Evolutionary conservation across 2,888 invertebrate species (phyloP).

Genomic region (Lasioglossum oenotherae): DNA sequence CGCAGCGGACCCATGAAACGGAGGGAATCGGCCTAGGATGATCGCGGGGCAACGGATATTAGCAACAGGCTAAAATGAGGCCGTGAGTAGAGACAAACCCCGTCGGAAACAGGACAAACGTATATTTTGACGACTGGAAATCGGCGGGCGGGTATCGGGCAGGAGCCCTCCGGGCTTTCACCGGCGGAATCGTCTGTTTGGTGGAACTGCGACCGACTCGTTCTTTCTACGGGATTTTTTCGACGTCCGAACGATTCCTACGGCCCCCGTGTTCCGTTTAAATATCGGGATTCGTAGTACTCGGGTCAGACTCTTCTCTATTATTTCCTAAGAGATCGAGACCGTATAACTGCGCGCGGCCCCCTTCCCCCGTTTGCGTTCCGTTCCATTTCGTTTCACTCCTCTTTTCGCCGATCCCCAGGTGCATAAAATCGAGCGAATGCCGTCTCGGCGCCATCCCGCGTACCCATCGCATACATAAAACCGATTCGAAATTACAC

Average conservation of each 20-base stretch:
- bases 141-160: slow-evolving; percentile 75
- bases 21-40: neutral
- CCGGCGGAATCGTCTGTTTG: slow-evolving; percentile 4
- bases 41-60: slow-evolving; percentile 62
- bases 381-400: slow-evolving; percentile 61
- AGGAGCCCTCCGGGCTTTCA: slow-evolving; percentile 52
- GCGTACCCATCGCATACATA: slow-evolving; percentile 36
- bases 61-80: slow-evolving; percentile 61
- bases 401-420: slow-evolving; percentile 51
- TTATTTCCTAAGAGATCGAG: slow-evolving; percentile 69
- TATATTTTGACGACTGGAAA: slow-evolving; percentile 83
- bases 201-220: slow-evolving; percentile 25
- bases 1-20: neutral
- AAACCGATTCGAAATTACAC: slow-evolving; percentile 72
- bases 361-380: neutral
- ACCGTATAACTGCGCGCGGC: slow-evolving; percentile 41
- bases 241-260: slow-evolving; percentile 39
- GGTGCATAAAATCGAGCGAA: slow-evolving; percentile 63
- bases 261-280: slow-evolving; percentile 70
- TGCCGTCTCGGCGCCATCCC: slow-evolving; percentile 17
- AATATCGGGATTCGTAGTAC: slow-evolving; percentile 72
- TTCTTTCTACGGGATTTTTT: slow-evolving; percentile 37
- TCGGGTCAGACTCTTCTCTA: slow-evolving; percentile 63
- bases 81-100: slow-evolving; percentile 58
- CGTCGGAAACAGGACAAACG: slow-evolving; percentile 76